These are phyloP conservation scores for Lasioglossum malachurum DNA, from an alignment of 2,888 invertebrate species.

Conservation along the genomic window DNA sequence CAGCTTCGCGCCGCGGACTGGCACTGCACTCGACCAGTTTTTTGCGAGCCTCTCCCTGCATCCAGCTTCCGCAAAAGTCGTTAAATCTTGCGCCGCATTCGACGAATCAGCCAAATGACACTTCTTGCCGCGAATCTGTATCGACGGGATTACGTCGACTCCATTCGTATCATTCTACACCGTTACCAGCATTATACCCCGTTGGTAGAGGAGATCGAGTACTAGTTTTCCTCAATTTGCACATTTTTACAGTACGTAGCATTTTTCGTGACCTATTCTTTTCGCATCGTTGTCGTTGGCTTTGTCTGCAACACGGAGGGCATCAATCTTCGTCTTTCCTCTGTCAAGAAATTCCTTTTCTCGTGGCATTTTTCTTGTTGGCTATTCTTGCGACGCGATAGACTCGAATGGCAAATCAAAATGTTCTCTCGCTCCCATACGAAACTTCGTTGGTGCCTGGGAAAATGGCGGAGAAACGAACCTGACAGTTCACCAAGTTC, in stretches of 20 bases:
- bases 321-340: background rate
- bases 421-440: background rate
- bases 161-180: background rate
- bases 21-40: constrained; percentile 61
- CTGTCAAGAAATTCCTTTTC: background rate
- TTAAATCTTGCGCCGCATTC: constrained; percentile 70
- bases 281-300: background rate
- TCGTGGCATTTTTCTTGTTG: background rate
- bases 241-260: background rate
- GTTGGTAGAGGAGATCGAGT: no score
- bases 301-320: background rate
- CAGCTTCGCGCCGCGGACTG: constrained; percentile 54
- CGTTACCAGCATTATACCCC: background rate
- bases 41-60: constrained; percentile 32
- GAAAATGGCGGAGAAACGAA: constrained; percentile 4
- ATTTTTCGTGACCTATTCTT: background rate
- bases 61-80: constrained; percentile 72
- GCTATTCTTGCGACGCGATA: background rate
- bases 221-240: background rate
- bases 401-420: background rate
- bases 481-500: background rate
- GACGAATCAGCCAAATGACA: constrained; percentile 71
- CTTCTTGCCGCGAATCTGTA: constrained; percentile 49
- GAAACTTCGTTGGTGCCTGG: background rate
- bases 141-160: constrained; percentile 26